Base-by-base conservation (phyloP, 2,113 vertebrate genomes). In the Garra rufa region DNA sequence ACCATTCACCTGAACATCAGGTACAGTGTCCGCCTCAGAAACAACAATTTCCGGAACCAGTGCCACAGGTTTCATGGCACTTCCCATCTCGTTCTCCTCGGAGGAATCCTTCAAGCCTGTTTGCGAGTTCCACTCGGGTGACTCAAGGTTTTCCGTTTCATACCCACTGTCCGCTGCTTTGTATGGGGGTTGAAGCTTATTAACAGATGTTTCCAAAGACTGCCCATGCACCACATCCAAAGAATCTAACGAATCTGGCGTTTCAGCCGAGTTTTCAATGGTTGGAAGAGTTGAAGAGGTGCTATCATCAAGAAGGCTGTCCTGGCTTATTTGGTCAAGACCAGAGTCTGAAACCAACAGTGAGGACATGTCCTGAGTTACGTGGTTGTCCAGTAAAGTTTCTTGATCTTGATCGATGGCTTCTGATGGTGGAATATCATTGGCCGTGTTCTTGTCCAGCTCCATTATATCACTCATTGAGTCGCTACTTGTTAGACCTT, bases 131-230 rank as follows among this genome's bases (percentile, higher is more conserved):
- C 98, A 99, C 85, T 99, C 98, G 0, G 98, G 98, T 76, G 98
- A 99, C 85, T 99, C 98, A 81, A 99, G 87, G 91, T 99, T 99
- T 92, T 99, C 98, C 0, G 98, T 99, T 92, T 99, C 98, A 10
- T 99, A 99, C 21, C 98, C 98, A 2, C 98, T 99, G 88, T 99
- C 98, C 0, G 96, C 96, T 38, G 97, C 96, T 91, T 97, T 99
- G 90, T 97, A 97, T 0, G 97, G 97, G 4, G 97, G 96, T 82
- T 95, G 84, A 81, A 96, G 96, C 75, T 97, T 97, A 92, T 96
- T 93, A 24, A 94, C 91, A 48, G 84, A 86, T 90, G 80, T 77
- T 43, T 79, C 89, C 28, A 90, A 84, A n/a, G 93, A 89, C n/a
- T 92, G 91, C 28, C 59, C 90, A 21, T 91, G 91, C 6, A 94